Evolutionary conservation across 2,888 invertebrate genomes (phyloP).

Genomic region (Drosophila aldrichi): DNA sequence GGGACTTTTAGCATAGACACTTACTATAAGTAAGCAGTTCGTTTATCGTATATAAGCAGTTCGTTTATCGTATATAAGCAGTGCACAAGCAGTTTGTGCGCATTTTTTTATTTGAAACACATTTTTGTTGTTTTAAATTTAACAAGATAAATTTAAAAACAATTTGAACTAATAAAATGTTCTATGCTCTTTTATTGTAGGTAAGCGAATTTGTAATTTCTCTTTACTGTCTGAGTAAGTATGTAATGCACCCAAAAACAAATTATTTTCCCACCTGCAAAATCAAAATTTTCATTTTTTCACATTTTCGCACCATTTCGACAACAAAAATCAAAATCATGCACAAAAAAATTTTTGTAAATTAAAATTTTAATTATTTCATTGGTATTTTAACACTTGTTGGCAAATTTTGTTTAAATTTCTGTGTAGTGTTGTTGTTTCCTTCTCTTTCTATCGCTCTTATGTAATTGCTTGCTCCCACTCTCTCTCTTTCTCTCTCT

Average conservation of each 20-base stretch:
- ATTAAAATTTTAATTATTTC: slow-evolving; percentile 5
- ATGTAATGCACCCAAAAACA: slow-evolving; percentile 6
- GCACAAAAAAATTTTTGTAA: slow-evolving; percentile 34
- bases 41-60: neutral
- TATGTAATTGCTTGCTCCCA: neutral
- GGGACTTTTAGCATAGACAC: slow-evolving; percentile 8
- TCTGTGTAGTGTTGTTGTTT: slow-evolving; percentile 15
- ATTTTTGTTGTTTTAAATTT: too few relatives aligned
- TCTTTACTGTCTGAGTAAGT: slow-evolving; percentile 45
- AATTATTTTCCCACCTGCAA: slow-evolving; percentile 11
- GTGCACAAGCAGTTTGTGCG: slow-evolving; percentile 6
- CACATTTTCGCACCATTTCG: slow-evolving; percentile 27
- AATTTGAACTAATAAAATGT: neutral
- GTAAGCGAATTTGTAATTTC: slow-evolving; percentile 48
- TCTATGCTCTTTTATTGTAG: slow-evolving; percentile 40
- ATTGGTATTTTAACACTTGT: slow-evolving; percentile 25
- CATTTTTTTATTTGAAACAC: neutral
- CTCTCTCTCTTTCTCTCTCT: slow-evolving; percentile 4
- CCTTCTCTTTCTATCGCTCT: neutral
- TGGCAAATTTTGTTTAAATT: neutral
- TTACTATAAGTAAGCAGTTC: neutral
- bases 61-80: neutral
- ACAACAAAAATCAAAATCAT: slow-evolving; percentile 24
- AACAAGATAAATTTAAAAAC: too few relatives aligned
- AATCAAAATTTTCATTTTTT: slow-evolving; percentile 24